Conservation (phyloP, 1,140 invertebrate species). For the Holcopasites calliopsidis region DNA sequence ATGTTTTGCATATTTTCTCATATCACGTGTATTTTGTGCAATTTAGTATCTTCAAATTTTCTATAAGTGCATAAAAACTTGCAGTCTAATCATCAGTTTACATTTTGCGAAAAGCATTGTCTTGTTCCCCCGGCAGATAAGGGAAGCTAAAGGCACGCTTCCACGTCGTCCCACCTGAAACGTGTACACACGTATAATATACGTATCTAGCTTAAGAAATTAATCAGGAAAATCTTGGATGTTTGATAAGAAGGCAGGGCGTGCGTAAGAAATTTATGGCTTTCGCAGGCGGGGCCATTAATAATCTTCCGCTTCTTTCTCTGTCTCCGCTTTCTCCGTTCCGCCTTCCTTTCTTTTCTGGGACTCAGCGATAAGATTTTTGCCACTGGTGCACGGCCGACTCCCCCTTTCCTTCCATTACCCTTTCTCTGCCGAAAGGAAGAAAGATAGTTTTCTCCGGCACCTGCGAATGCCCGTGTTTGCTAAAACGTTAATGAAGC, state of each 20-base stretch:
- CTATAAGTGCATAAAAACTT: too few species aligned
- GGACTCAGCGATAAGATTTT: slow-evolving; percentile 51
- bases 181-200: neutral
- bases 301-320: slow-evolving; percentile 48
- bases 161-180: neutral
- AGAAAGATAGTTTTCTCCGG: slow-evolving; percentile 29
- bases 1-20: too few species aligned
- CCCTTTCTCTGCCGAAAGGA: neutral
- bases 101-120: too few species aligned
- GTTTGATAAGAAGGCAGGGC: slow-evolving; percentile 28
- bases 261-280: slow-evolving; percentile 51
- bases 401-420: neutral
- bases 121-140: too few species aligned
- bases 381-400: slow-evolving; percentile 26
- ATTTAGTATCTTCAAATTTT: too few species aligned
- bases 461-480: slow-evolving; percentile 38
- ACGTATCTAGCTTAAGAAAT: slow-evolving; percentile 10
- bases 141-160: neutral
- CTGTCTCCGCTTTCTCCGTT: neutral
- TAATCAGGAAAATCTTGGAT: slow-evolving; percentile 42
- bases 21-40: too few species aligned
- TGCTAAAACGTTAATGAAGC: slow-evolving; percentile 54
- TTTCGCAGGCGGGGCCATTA: slow-evolving; percentile 48
- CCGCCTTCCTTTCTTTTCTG: slow-evolving; percentile 12
- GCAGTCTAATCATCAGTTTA: too few species aligned